Base-by-base conservation (phyloP, 2,888 invertebrate genomes). In the Agrochola lota region DNA sequence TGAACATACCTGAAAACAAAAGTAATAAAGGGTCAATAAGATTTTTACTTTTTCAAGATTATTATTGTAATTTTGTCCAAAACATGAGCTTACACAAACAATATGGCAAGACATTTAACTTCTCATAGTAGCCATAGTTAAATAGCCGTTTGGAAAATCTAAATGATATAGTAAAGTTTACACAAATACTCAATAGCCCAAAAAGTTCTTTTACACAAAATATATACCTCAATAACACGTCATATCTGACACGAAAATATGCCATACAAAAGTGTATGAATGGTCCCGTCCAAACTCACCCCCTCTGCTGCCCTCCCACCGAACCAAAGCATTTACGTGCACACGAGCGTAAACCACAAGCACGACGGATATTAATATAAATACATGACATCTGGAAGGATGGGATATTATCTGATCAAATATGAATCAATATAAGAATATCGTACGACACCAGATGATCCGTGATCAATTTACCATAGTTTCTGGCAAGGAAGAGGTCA, bases 301-400 rank as follows among this genome's bases (percentile, higher is more conserved):
- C 23, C n/a, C 20, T 20, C 35, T 1, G 0, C 30, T 26, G 4
- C 15, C 30, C 57, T 63, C 68, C 49, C 46, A 63, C 63, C 55
- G 1, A 35, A 30, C 62, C 30, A 76, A 83, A 85, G 57, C 76
- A 87, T 85, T 85, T 71, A 78, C 74, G 85, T 66, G 78, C 77
- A 81, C 81, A 77, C 85, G 81, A 85, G 85, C 87, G 85, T 72
- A 70, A 85, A 85, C 82, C 77, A 71, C 80, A 59, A 75, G 60
- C 77, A 57, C 26, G 60, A 85, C 57, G 46, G 72, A 85, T 85
- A 87, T 87, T 87, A 87, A 87, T 87, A 87, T 80, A 78, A 80
- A 84, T 84, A 85, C 74, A 85, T 84, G 80, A 75, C 78, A 70
- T 70, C 64, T 67, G 69, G 30, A 23, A 72, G 30, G 43, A 52